These are phyloP conservation scores for Auanema freiburgensis DNA, from an alignment of 2,888 invertebrate species.

Conservation along the genomic window DNA sequence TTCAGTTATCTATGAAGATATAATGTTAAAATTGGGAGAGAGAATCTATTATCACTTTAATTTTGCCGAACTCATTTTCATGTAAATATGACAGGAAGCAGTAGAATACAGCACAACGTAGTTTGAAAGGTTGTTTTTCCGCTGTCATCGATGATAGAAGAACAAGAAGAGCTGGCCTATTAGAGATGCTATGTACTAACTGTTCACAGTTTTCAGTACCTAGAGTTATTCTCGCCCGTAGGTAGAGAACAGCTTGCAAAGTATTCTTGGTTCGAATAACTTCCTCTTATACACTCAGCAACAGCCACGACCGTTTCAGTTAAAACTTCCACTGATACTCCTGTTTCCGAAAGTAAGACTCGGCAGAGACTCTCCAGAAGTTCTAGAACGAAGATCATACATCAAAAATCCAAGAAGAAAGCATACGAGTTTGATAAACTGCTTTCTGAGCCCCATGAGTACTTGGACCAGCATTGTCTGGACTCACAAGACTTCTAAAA, in stretches of 20 bases:
- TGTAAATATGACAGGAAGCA: constrained; percentile 94
- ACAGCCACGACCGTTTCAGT: constrained; percentile 80
- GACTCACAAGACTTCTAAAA: constrained; percentile 82
- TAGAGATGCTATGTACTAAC: constrained; percentile 29
- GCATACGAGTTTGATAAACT: constrained; percentile 79
- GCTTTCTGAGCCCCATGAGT: constrained; percentile 80
- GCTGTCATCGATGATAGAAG: constrained; percentile 97
- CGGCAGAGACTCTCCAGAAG: constrained; percentile 81
- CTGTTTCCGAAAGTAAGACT: constrained; percentile 85
- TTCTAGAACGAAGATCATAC: constrained; percentile 59
- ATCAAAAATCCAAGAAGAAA: constrained; percentile 2
- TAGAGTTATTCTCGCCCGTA: constrained; percentile 33
- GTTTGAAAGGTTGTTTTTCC: constrained; percentile 87
- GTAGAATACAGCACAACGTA: constrained; percentile 91
- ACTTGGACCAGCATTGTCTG: constrained; percentile 85
- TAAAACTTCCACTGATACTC: constrained; percentile 87
- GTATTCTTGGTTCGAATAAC: constrained; percentile 85
- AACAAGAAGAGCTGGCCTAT: constrained; percentile 86
- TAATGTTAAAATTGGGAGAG: constrained; percentile 2
- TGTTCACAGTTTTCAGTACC: constrained; percentile 14
- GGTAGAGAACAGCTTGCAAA: constrained; percentile 72
- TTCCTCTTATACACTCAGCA: constrained; percentile 89
- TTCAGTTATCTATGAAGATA: constrained; percentile 75
- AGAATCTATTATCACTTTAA: constrained; percentile 28
- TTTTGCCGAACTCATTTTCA: constrained; percentile 80